Conservation (phyloP, 2,888 invertebrate genomes). For the Chalcis sispes region DNA sequence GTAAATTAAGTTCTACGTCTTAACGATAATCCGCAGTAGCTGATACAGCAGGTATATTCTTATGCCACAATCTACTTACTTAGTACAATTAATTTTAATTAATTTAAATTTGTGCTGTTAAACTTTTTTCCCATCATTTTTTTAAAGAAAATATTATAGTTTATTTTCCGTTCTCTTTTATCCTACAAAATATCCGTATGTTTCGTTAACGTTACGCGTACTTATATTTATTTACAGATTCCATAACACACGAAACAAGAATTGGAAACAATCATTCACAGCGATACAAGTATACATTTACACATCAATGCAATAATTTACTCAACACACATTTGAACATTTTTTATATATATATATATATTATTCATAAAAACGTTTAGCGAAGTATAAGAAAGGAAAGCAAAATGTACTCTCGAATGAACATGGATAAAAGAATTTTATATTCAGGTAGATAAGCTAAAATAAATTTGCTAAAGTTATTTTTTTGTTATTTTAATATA, state of each 20-base stretch:
- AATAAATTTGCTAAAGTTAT: no score
- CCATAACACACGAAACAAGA: not conserved
- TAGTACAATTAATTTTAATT: constrained; percentile 21
- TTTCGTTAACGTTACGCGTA: not conserved
- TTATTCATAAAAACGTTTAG: no score
- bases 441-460: constrained; percentile 28
- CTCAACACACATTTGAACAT: not conserved
- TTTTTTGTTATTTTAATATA: no score
- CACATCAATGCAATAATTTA: not conserved
- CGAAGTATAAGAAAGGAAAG: no score
- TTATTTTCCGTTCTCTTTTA: no score
- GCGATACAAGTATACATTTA: not conserved
- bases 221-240: constrained; percentile 34
- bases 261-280: not conserved
- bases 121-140: not conserved
- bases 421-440: not conserved
- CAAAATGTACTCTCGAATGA: not conserved
- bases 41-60: constrained; percentile 18
- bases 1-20: constrained; percentile 1
- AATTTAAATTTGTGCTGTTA: constrained; percentile 7
- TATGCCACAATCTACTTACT: constrained; percentile 16
- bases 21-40: constrained; percentile 23
- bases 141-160: not conserved
- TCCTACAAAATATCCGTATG: no score
- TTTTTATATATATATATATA: no score